Conservation (phyloP, 2,888 invertebrate genomes). For the Pammene aurita region DNA sequence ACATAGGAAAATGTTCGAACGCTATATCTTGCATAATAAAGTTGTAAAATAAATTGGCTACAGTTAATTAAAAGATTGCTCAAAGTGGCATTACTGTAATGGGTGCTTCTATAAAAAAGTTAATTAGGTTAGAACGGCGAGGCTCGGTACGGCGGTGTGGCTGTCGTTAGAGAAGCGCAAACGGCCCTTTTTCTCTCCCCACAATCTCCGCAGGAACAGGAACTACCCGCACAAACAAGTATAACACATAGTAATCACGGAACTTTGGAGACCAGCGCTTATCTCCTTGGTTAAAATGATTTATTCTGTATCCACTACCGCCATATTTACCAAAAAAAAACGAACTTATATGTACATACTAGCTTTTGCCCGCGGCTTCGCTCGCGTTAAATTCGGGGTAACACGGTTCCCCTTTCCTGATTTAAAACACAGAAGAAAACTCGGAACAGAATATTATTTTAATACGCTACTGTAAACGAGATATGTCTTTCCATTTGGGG, state of each 20-base stretch:
- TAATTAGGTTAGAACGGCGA: constrained; percentile 46
- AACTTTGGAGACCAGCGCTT: neutral
- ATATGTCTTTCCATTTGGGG: no score
- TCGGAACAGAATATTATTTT: no score
- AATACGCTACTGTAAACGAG: no score
- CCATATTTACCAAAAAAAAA: no score
- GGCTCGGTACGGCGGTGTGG: constrained; percentile 37
- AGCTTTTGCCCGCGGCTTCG: no score
- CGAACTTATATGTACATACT: no score
- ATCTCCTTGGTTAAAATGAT: neutral
- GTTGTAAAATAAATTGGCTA: constrained; percentile 36
- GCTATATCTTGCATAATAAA: constrained; percentile 31
- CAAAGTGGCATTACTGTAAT: constrained; percentile 42
- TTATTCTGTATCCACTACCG: no score
- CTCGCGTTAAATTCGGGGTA: no score
- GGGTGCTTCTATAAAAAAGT: constrained; percentile 45
- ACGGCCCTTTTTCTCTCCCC: constrained; percentile 42
- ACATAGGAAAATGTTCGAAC: constrained; percentile 23
- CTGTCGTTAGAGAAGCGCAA: constrained; percentile 41
- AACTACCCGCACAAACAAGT: constrained; percentile 23
- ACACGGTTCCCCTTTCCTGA: no score
- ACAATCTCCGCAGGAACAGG: constrained; percentile 24
- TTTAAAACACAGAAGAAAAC: no score
- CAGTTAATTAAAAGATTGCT: constrained; percentile 45
- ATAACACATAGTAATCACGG: constrained; percentile 12